Base-by-base conservation (phyloP, 2,113 vertebrate species). In the Macrotus californicus region DNA sequence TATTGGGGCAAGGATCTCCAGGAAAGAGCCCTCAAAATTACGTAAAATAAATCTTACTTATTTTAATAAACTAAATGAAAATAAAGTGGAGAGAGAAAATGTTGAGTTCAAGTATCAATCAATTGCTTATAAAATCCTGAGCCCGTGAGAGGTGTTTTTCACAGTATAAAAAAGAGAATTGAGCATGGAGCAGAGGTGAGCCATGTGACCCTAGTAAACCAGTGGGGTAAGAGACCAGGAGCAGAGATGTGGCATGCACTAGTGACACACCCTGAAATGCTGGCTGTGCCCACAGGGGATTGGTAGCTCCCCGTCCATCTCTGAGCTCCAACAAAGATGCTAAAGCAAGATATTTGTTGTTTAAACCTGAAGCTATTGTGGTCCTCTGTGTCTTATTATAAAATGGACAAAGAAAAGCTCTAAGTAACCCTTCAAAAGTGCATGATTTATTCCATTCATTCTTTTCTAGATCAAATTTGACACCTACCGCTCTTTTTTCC, bases 1-100 rank as follows among this genome's bases (percentile, higher is more conserved):
- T 26, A 21, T 59, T 90, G 39, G 56, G 76, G 24, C 39, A 73
- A 26, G 5, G 3, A 46, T 52, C 43, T 85, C 39, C 9, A 86
- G 69, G 70, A 73, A 73, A 56, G n/a, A 87, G 56, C 81, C 83
- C 43, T 95, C n/a, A 50, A 46, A 87, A 83, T 94, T 46, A 87
- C 46, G 79, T 61, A 80, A 83, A 75, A 61, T 61, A 36, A 46
- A 1, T 56, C 56, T 64, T 72, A 69, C 67, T 39, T 70, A 39
- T 70, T 39, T 70, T 70, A 39, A 50, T 59, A 52, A 91, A 61
- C 59, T 59, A 59, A 67, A 59, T 56, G 11, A 79, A 81, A 90
- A 56, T 54, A 48, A 7, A 39, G 41, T 46, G 41, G 13, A 66
- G 52, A 92, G 92, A 92, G 61, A 66, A 59, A 83, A 43, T 16